Conservation (phyloP, 2,888 invertebrate species). For the Exephanes ischioxanthus region DNA sequence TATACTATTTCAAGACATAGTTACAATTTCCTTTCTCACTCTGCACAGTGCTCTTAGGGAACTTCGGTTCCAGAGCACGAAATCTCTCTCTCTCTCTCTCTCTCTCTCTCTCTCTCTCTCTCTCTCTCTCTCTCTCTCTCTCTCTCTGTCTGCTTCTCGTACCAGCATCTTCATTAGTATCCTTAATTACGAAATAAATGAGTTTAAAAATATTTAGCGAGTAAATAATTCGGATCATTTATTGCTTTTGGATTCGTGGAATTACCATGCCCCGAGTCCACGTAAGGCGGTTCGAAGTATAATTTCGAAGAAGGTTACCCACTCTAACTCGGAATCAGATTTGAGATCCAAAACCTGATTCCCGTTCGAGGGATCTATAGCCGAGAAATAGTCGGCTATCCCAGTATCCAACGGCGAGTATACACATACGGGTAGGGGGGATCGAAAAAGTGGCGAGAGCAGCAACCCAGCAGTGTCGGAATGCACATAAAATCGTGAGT, state of each 20-base stretch:
- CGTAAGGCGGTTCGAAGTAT: constrained; percentile 19
- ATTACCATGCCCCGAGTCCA: constrained; percentile 19
- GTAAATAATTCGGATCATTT: constrained; percentile 25
- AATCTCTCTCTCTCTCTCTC: too few relatives aligned
- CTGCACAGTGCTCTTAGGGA: too few relatives aligned
- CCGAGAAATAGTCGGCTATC: constrained; percentile 58
- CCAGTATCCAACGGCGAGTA: background rate
- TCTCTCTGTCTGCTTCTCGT: background rate
- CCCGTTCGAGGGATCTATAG: constrained; percentile 70
- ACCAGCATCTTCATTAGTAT: constrained; percentile 13
- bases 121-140: too few relatives aligned
- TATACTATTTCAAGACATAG: background rate
- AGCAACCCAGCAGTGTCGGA: constrained; percentile 72
- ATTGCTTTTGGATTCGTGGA: constrained; percentile 14
- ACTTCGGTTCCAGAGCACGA: too few relatives aligned
- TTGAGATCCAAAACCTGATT: constrained; percentile 79
- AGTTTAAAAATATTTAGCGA: constrained; percentile 11
- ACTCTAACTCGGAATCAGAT: constrained; percentile 77
- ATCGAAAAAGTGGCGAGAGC: constrained; percentile 47
- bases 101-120: too few relatives aligned
- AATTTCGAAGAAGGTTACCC: constrained; percentile 75
- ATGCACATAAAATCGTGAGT: constrained; percentile 79
- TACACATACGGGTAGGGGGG: constrained; percentile 49
- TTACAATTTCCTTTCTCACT: constrained; percentile 18
- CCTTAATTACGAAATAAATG: constrained; percentile 33